Evolutionary conservation across 2,797 vertebrate species (phyloP).

Genomic region (Hapalemur alaotrensis): DNA sequence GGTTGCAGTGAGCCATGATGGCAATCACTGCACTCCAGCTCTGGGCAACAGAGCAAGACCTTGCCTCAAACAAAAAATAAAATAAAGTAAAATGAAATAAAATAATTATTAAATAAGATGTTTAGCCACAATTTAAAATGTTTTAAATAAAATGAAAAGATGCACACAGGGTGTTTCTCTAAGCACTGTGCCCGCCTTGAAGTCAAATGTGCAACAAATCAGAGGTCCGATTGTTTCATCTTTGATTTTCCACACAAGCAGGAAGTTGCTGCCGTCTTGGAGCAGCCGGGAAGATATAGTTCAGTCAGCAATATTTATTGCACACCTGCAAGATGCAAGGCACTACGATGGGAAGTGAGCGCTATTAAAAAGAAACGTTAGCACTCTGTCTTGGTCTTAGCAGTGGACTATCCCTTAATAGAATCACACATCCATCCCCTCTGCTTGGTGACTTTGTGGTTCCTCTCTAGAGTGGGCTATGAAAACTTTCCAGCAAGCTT

Average conservation of each 20-base stretch:
- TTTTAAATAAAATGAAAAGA: neutral
- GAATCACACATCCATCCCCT: neutral
- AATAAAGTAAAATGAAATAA: neutral
- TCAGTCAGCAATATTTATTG: neutral
- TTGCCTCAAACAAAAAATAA: neutral
- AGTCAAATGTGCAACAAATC: neutral
- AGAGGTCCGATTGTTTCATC: fast-evolving
- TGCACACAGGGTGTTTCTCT: neutral
- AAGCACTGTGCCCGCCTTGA: neutral
- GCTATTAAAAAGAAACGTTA: neutral
- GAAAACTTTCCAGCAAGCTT: neutral
- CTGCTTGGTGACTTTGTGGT: neutral
- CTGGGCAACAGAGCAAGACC: too few relatives aligned
- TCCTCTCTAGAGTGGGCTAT: neutral
- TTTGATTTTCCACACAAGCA: neutral
- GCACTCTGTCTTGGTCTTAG: neutral
- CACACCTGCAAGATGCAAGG: neutral
- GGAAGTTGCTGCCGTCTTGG: neutral
- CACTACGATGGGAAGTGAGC: neutral
- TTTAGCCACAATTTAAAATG: neutral
- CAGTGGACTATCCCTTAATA: neutral
- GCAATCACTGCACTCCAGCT: neutral
- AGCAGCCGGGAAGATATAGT: neutral
- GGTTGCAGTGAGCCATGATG: neutral
- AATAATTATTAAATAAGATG: neutral